phyloP scores from a whole-genome alignment of 2,797 vertebrate genomes.

The Sitta carolinensis region DNA sequence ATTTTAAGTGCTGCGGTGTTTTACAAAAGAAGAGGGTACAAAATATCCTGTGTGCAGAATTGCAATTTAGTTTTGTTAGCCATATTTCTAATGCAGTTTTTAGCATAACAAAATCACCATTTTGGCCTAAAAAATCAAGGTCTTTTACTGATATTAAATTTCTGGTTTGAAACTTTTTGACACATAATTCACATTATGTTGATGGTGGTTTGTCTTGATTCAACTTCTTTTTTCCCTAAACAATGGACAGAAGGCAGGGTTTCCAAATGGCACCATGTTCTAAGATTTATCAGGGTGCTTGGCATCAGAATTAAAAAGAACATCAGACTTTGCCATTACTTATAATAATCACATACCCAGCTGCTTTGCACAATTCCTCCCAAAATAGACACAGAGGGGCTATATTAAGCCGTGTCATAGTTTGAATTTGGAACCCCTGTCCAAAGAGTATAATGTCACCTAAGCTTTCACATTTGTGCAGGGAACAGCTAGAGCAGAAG shows the following conservation, averaged over 20 bases:
- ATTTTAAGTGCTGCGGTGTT: not conserved
- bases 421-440: not conserved
- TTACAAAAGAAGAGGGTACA: not conserved
- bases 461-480: constrained; percentile 21
- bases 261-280: constrained; percentile 11
- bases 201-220: not conserved
- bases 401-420: constrained; percentile 8
- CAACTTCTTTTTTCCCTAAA: not conserved
- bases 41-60: not conserved
- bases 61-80: not conserved
- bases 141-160: not conserved
- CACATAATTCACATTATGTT: not conserved
- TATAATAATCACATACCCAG: not conserved
- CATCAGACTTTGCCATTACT: constrained; percentile 3
- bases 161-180: not conserved
- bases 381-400: not conserved
- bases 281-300: not conserved
- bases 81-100: not conserved
- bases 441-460: not conserved
- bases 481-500: constrained; percentile 19
- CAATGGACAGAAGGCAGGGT: not conserved
- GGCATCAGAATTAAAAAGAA: constrained; percentile 6
- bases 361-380: constrained; percentile 2
- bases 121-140: not conserved
- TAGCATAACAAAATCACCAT: not conserved